Conservation (phyloP, 2,113 vertebrate species). For the Bombycilla garrulus region DNA sequence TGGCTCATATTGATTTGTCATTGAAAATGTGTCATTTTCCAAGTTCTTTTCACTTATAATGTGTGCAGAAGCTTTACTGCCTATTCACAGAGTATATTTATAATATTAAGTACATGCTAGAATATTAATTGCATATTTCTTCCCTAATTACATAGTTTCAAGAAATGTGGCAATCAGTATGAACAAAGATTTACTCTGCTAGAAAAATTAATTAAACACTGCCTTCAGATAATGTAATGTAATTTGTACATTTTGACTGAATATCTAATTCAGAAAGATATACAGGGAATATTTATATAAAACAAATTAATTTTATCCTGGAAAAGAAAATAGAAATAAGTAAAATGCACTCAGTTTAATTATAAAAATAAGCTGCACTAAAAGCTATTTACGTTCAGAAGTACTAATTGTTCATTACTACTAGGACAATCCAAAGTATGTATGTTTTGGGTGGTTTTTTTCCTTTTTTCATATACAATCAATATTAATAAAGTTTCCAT, state of each 20-base stretch:
- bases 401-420: background rate
- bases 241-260: background rate
- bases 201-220: background rate
- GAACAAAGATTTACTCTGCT: background rate
- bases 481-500: background rate
- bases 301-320: background rate
- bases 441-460: accelerated
- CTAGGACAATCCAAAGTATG: background rate
- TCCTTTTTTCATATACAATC: background rate
- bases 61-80: background rate
- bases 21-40: background rate
- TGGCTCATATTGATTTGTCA: background rate
- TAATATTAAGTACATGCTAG: background rate
- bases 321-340: background rate
- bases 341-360: background rate
- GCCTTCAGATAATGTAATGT: background rate
- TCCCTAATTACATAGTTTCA: background rate
- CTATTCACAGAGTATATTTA: background rate
- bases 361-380: background rate
- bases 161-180: background rate
- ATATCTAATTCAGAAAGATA: background rate
- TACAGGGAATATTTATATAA: background rate
- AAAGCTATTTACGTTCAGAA: background rate
- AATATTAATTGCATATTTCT: background rate
- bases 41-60: background rate